Evolutionary conservation across 2,797 vertebrate species (phyloP).

Genomic region (Alosa sapidissima): DNA sequence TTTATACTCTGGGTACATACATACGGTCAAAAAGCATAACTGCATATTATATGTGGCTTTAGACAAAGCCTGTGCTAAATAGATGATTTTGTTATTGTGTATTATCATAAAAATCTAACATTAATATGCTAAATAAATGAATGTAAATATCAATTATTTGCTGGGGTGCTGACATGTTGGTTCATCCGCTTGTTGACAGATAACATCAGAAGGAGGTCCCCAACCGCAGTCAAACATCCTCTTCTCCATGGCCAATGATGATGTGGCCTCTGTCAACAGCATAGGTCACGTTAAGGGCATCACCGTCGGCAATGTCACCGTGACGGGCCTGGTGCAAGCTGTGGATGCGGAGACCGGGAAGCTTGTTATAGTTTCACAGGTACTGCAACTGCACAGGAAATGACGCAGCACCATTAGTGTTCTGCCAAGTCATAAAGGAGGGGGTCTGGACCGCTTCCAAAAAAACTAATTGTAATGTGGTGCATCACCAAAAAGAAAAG

Average conservation of each 20-base stretch:
- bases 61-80: no score
- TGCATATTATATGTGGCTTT: no score
- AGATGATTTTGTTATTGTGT: no score
- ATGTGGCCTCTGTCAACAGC: constrained; percentile 77
- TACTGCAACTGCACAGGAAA: constrained; percentile 51
- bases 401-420: not conserved
- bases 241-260: constrained; percentile 81
- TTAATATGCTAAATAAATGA: not conserved
- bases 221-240: constrained; percentile 94
- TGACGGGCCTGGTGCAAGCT: constrained; percentile 87
- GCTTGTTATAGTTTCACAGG: constrained; percentile 87
- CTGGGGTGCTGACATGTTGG: constrained; percentile 11
- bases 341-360: constrained; percentile 90
- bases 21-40: no score
- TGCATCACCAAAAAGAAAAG: not conserved
- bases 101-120: no score
- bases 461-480: not conserved
- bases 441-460: no score
- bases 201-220: constrained; percentile 94
- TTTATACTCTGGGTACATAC: not conserved
- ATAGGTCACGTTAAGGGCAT: constrained; percentile 82
- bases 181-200: constrained; percentile 66
- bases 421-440: not conserved
- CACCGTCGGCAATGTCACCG: constrained; percentile 79
- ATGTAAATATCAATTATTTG: not conserved